A percentile compares a stretch with the other conserved stretches of the same genome.
Evolutionary conservation across 2,888 invertebrate genomes (phyloP).

Genomic region (Eupithecia tripunctaria): DNA sequence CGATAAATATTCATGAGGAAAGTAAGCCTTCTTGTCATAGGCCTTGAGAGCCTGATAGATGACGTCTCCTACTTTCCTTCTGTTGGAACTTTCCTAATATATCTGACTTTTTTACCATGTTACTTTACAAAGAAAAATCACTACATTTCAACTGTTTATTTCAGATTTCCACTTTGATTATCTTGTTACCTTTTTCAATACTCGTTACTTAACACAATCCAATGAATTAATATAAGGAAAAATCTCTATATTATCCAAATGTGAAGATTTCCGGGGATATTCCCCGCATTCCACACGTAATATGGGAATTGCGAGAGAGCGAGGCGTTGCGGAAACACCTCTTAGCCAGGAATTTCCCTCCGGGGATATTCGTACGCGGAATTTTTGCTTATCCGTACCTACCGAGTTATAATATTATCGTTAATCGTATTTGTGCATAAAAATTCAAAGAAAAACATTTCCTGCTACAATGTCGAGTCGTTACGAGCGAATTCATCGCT

Average conservation of each 20-base stretch:
- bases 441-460: constrained; percentile 6
- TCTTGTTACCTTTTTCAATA: constrained; percentile 6
- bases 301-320: constrained; percentile 45
- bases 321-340: constrained; percentile 58
- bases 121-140: background rate
- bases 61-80: constrained; percentile 62
- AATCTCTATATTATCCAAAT: constrained; percentile 55
- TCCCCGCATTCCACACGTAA: constrained; percentile 55
- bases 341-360: constrained; percentile 57
- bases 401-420: constrained; percentile 33
- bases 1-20: constrained; percentile 78
- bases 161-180: background rate
- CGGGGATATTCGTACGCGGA: constrained; percentile 45
- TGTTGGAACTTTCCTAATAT: constrained; percentile 40
- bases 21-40: constrained; percentile 80
- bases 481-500: constrained; percentile 32
- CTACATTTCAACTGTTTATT: background rate
- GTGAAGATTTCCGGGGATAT: constrained; percentile 65
- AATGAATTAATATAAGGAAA: constrained; percentile 27
- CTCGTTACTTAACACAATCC: background rate
- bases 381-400: constrained; percentile 38
- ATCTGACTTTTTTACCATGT: background rate
- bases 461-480: constrained; percentile 25
- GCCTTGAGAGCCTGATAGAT: constrained; percentile 78
- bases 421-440: constrained; percentile 39